phyloP scores from a whole-genome alignment of 2,113 vertebrate genomes.

The Riparia riparia region DNA sequence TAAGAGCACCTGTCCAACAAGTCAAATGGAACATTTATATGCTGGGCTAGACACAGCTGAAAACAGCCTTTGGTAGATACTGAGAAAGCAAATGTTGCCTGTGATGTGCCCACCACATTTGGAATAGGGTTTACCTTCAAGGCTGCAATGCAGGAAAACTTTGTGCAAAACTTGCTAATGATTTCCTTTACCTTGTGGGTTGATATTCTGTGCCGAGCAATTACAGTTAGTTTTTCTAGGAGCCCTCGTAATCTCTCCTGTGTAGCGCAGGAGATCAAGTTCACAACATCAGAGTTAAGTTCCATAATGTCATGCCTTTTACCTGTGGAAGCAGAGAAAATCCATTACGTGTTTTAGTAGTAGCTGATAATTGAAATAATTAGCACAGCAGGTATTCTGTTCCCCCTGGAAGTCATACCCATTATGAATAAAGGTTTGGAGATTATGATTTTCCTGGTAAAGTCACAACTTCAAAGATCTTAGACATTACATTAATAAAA shows the following conservation, averaged over 20 bases:
- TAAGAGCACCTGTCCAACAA: not conserved
- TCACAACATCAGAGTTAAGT: slow-evolving; percentile 88
- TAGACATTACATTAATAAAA: slow-evolving; percentile 96
- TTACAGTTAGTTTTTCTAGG: slow-evolving; percentile 85
- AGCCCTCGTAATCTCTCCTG: slow-evolving; percentile 88
- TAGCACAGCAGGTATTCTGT: slow-evolving; percentile 96
- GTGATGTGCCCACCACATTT: not conserved
- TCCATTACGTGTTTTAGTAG: slow-evolving; percentile 93
- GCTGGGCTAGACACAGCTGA: not conserved
- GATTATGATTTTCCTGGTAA: slow-evolving; percentile 98
- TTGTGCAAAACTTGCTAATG: slow-evolving; percentile 33
- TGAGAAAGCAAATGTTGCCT: not conserved
- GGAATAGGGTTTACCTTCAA: slow-evolving; percentile 16
- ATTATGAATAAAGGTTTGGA: slow-evolving; percentile 97
- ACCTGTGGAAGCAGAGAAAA: slow-evolving; percentile 91
- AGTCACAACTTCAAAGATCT: slow-evolving; percentile 98
- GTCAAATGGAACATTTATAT: not conserved
- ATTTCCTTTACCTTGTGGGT: slow-evolving; percentile 85
- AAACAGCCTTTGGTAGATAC: not conserved
- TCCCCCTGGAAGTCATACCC: slow-evolving; percentile 95
- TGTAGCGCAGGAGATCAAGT: slow-evolving; percentile 89
- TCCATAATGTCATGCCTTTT: slow-evolving; percentile 86
- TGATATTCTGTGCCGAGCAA: slow-evolving; percentile 85
- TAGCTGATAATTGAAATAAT: slow-evolving; percentile 96
- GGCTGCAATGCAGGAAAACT: slow-evolving; percentile 25